phyloP scores from a whole-genome alignment of 2,113 vertebrate genomes.

The Passer domesticus region DNA sequence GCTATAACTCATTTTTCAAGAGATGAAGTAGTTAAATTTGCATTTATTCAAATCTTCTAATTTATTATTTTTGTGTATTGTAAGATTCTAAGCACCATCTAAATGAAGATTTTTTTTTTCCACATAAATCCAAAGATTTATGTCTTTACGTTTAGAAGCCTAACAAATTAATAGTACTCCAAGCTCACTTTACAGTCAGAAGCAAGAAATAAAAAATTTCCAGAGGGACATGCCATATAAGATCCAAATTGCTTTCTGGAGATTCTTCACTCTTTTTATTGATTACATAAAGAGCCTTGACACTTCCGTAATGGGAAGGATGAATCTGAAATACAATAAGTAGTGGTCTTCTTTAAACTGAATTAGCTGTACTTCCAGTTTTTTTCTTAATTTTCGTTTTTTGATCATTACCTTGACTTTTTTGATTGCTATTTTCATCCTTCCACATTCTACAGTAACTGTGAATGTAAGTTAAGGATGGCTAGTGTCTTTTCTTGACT shows the following conservation, averaged over 20 bases:
- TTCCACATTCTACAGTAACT: neutral
- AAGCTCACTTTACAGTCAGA: neutral
- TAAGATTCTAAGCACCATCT: neutral
- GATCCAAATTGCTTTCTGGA: neutral
- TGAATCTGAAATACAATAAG: neutral
- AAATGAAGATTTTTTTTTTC: neutral
- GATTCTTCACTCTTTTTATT: neutral
- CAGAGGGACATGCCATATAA: neutral
- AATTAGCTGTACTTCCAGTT: neutral
- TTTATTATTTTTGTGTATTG: neutral
- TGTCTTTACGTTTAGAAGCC: neutral
- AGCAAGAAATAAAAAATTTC: neutral
- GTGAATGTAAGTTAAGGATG: neutral
- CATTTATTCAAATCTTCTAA: neutral
- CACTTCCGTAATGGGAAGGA: neutral
- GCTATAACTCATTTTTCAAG: neutral
- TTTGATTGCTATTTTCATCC: neutral
- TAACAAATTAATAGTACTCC: neutral
- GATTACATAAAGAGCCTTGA: neutral
- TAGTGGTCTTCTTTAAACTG: neutral
- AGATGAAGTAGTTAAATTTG: neutral
- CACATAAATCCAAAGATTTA: neutral
- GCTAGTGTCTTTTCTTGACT: neutral
- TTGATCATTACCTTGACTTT: neutral
- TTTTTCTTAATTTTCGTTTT: neutral